Evolutionary conservation across 2,113 vertebrate genomes (phyloP), one percentile per base, ranked within the genome.

Genomic region (Callipepla squamata): DNA sequence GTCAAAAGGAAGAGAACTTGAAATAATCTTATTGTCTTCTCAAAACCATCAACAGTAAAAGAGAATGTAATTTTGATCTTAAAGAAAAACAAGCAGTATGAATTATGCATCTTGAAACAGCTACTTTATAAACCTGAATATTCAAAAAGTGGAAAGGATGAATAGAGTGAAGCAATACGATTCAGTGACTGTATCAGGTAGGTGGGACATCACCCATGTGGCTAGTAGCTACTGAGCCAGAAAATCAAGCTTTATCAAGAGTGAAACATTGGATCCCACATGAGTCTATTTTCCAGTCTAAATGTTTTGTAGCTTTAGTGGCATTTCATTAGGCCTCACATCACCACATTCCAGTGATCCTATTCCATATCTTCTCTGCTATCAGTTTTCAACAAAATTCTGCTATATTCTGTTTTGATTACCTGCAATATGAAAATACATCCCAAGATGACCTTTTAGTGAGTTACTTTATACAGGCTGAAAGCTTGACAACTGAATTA

Each of bases 191-290:
- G 51, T 75, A 58, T 57, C 61, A 73, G 48, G 61, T 85, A 86
- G 80, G 21, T 45, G 26, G n/a, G 66, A 94, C 44, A 53, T 73
- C 65, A 91, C 87, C 76, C 72, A 45, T 85, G 87, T 90, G 87
- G 62, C 83, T 81, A 79, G 67, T 15, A 62, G 70, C 67, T 91
- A 84, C 70, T 89, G 87, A 94, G 76, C 61, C 80, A 94, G 87
- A 95, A 96, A 96, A 95, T 95, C 93, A 90, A 90, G 58, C 73
- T 87, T 88, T 94, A 86, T 53, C 61, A 58, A 53, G 80, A 93
- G 65, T 90, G 93, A 94, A 96, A 48, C 48, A 26, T 73, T 62
- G 86, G 85, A 65, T 90, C 76, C 83, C 74, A 65, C 48, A 18
- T 6, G 62, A 85, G 95, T 44, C 83, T 90, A 62, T 90, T 95